Base-by-base conservation (phyloP, 1,140 invertebrate genomes). In the Gryllus bimaculatus region DNA sequence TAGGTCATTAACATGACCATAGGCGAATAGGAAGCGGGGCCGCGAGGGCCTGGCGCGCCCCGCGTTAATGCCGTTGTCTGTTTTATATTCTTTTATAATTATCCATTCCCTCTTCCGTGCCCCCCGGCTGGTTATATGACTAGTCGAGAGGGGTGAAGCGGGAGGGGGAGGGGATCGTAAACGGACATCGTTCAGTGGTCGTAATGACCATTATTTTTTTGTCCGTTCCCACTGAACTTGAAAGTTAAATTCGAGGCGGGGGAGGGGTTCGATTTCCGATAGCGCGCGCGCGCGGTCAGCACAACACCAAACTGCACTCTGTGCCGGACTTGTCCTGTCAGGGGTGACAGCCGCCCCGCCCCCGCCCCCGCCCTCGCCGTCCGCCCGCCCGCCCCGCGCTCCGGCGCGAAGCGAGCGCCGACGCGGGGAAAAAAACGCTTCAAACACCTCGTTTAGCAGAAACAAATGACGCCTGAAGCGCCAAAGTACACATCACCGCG, bases 31-130 rank as follows among this genome's bases (percentile, higher is more conserved):
- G 54, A 66, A 66, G 54, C 54, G 54, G 18, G 54, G 54, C 10
- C 10, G 54, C 54, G 54, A 66, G 54, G 54, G 18, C 0, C 54
- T 10, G 54, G 54, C 54, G 26, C 26, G 26, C 26, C 26, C 54
- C 10, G 54, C 18, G 54, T 66, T 66, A 66, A 66, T 66, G 54
- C 54, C 54, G 54, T 18, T 66, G 54, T 66, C 54, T 66, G 54
- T 66, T 66, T 66, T 66, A 66, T 66, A 66, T 66, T 66, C 54
- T 66, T 66, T 66, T 66, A 66, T 66, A 66, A 66, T 66, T 66
- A 66, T 13, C 54, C 54, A 66, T 66, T 66, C 54, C 54, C 54
- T 66, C 54, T 66, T 66, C 54, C 54, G 54, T 18, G 54, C 10
- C 18, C 54, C 54, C 54, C 18, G 54, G 54, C 54, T 66, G 54